Base-by-base conservation (phyloP, 2,113 vertebrate species). In the Motacilla alba region DNA sequence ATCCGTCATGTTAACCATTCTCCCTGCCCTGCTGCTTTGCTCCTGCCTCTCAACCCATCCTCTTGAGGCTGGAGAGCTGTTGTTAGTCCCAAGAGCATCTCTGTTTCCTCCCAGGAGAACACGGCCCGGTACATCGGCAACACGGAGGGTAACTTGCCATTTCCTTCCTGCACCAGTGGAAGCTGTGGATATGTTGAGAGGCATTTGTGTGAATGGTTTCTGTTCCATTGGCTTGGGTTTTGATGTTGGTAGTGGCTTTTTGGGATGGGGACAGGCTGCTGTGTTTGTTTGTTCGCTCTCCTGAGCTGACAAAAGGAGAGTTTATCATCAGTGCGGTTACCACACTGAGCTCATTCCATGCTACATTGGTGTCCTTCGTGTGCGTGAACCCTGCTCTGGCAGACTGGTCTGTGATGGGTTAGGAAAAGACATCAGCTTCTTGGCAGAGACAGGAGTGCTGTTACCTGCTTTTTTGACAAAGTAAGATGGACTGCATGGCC, bases 331-430 rank as follows among this genome's bases (percentile, higher is more conserved):
- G 55, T 60, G 89, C 73, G 77, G 58, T 75, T 96, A 95, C 96
- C 28, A 53, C 52, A 53, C 18, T 69, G 75, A 94, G 59, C 89
- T 92, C 91, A 95, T 94, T 87, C 87, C 95, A 94, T 95, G 94
- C 87, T 68, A 96, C 96, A 92, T 85, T 85, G 74, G 84, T 97
- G 96, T 96, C 97, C 97, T 97, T 95, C 81, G 93, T 98, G 95
- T 97, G 93, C 47, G 70, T 92, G 47, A 97, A 90, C 93, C 91
- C 96, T 97, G 91, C 97, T 94, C 95, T 76, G 37, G 94, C 92
- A 97, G 94, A 88, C 66, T 13, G 20, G 90, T 94, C 90, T 94
- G 31, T 93, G 78, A 56, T 33, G 22, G 18, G 43, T 73, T 33
- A 49, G 60, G 81, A 84, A 84, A 81, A 95, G 49, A 70, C 49